Evolutionary conservation across 2,113 vertebrate genomes (phyloP).

Genomic region (Oryzias woworae): DNA sequence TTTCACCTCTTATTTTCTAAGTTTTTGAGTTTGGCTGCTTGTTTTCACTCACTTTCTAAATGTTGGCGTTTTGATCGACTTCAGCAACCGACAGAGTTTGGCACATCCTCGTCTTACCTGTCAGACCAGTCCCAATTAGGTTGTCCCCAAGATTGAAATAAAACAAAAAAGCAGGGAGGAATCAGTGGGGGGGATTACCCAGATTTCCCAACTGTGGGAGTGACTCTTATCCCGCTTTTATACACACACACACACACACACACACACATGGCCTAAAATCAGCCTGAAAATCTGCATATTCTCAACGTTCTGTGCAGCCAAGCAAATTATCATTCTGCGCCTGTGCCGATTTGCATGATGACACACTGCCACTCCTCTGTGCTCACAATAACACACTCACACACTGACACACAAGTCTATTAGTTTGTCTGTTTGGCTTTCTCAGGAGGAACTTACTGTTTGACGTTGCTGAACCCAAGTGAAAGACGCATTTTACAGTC

Average conservation of each 20-base stretch:
- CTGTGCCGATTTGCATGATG: slow-evolving; percentile 50
- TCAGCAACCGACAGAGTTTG: background rate
- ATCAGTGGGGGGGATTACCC: slow-evolving; percentile 24
- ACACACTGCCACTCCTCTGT: slow-evolving; percentile 11
- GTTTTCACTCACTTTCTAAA: no score
- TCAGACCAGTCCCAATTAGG: slow-evolving; percentile 57
- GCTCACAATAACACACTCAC: background rate
- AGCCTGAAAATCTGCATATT: slow-evolving; percentile 18
- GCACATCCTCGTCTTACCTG: slow-evolving; percentile 43
- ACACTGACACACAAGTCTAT: background rate
- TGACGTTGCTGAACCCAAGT: no score
- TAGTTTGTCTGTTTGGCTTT: no score
- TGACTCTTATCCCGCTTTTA: slow-evolving; percentile 2
- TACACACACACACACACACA: slow-evolving; percentile 1
- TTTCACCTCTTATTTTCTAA: no score
- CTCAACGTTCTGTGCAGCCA: slow-evolving; percentile 11
- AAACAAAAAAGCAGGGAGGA: slow-evolving; percentile 30
- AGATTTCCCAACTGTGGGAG: background rate
- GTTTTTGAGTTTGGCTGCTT: no score
- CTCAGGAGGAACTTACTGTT: no score
- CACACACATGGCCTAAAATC: slow-evolving; percentile 10
- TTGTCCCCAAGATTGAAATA: slow-evolving; percentile 14
- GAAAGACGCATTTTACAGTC: no score
- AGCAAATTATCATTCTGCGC: slow-evolving; percentile 5
- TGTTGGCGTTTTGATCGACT: no score